A percentile compares a stretch with the other conserved stretches of the same genome.
phyloP scores from a whole-genome alignment of 2,888 invertebrate genomes.

The Drosophila birchii region DNA sequence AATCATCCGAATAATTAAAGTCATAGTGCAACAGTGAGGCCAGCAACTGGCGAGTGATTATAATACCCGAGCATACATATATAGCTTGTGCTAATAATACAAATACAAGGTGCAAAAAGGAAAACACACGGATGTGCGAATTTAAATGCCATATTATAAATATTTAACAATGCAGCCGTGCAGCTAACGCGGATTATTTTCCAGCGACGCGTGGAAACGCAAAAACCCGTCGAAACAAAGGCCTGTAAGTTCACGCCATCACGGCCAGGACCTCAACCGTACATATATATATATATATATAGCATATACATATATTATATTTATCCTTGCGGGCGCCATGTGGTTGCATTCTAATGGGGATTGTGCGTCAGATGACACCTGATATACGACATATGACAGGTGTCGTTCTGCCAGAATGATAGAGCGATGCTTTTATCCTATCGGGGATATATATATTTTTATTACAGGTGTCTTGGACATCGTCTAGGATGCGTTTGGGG shows the following conservation, averaged over 20 bases:
- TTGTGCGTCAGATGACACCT: constrained; percentile 39
- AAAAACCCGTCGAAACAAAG: constrained; percentile 54
- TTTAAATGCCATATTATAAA: constrained; percentile 36
- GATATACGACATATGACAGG: constrained; percentile 43
- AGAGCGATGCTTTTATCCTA: constrained; percentile 8
- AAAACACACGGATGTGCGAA: constrained; percentile 34
- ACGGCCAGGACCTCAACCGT: constrained; percentile 28
- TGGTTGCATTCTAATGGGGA: constrained; percentile 57
- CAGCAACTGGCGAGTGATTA: constrained; percentile 19
- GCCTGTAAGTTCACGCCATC: constrained; percentile 66
- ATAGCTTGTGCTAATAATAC: constrained; percentile 19
- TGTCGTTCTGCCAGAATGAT: constrained; percentile 21
- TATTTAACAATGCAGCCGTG: constrained; percentile 52
- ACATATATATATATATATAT: neutral
- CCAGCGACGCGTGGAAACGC: constrained; percentile 51
- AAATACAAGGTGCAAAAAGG: constrained; percentile 22
- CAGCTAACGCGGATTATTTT: constrained; percentile 71
- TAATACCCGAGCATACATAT: constrained; percentile 8
- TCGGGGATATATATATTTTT: constrained; percentile 2
- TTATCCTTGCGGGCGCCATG: constrained; percentile 54
- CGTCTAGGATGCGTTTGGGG: neutral
- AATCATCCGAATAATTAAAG: constrained; percentile 21
- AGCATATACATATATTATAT: constrained; percentile 11
- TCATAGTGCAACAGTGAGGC: constrained; percentile 34
- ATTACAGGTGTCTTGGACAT: constrained; percentile 8